Evolutionary conservation across 1,140 invertebrate genomes (phyloP).

Genomic region (Telenomus remus): DNA sequence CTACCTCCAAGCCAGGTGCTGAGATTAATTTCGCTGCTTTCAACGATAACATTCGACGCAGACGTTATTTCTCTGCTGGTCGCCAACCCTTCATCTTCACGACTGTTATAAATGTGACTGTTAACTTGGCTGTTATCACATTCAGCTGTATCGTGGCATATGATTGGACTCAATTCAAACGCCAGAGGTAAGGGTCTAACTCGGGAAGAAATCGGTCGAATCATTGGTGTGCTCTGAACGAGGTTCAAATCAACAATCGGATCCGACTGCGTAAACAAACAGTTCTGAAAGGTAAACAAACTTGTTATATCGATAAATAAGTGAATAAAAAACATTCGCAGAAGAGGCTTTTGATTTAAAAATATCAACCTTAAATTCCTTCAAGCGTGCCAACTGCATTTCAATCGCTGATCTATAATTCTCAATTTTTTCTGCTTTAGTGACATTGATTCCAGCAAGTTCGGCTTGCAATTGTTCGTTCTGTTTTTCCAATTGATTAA

Average conservation of each 20-base stretch:
- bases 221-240: slow-evolving; percentile 72
- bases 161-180: slow-evolving; percentile 74
- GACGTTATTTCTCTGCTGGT: slow-evolving; percentile 30
- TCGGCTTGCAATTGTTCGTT: slow-evolving; percentile 73
- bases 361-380: slow-evolving; percentile 70
- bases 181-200: slow-evolving; percentile 66
- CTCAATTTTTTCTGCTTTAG: slow-evolving; percentile 67
- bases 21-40: slow-evolving; percentile 65
- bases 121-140: slow-evolving; percentile 46
- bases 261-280: slow-evolving; percentile 65
- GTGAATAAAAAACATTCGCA: background rate
- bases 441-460: slow-evolving; percentile 68
- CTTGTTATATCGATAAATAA: background rate
- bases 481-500: slow-evolving; percentile 76
- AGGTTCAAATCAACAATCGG: slow-evolving; percentile 60
- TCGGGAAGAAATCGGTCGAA: slow-evolving; percentile 64
- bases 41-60: slow-evolving; percentile 48
- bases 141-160: slow-evolving; percentile 61
- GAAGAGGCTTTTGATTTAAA: background rate
- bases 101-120: slow-evolving; percentile 36
- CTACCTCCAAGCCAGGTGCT: slow-evolving; percentile 74
- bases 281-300: slow-evolving; percentile 62
- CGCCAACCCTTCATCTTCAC: slow-evolving; percentile 30
- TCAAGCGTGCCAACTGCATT: slow-evolving; percentile 74
- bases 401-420: slow-evolving; percentile 73